A percentile compares a stretch with the other conserved stretches of the same genome.
Evolutionary conservation across 2,113 vertebrate species (phyloP).

Genomic region (Jaculus jaculus): DNA sequence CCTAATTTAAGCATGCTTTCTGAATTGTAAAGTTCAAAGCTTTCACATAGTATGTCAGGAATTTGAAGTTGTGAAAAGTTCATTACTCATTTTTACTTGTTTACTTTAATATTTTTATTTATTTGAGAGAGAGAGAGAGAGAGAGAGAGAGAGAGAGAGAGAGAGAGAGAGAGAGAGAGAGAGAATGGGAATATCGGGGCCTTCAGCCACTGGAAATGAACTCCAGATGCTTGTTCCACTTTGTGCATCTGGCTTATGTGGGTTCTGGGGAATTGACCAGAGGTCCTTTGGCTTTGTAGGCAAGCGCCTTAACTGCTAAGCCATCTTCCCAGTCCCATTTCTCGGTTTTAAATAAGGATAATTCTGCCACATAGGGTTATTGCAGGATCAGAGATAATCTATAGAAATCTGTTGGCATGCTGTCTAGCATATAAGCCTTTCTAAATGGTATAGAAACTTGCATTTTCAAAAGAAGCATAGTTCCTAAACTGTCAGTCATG

Average conservation of each 20-base stretch:
- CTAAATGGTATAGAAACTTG: not conserved
- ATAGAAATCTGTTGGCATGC: constrained; percentile 31
- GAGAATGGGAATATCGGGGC: too few relatives aligned
- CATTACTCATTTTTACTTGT: constrained; percentile 20
- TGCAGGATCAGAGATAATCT: constrained; percentile 41
- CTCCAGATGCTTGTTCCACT: too few relatives aligned
- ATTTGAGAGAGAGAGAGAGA: too few relatives aligned
- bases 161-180: too few relatives aligned
- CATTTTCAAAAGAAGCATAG: not conserved
- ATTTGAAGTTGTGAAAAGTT: not conserved
- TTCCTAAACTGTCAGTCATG: constrained; percentile 36
- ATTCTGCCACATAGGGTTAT: constrained; percentile 8
- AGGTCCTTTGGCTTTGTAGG: too few relatives aligned
- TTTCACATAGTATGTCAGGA: not conserved
- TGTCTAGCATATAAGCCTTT: not conserved
- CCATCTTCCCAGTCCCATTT: not conserved
- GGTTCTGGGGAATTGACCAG: too few relatives aligned
- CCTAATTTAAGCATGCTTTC: not conserved
- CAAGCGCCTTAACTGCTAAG: too few relatives aligned
- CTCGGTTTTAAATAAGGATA: constrained; percentile 22
- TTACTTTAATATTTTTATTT: too few relatives aligned
- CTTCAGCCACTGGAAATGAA: too few relatives aligned
- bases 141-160: too few relatives aligned
- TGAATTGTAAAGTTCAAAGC: constrained; percentile 34
- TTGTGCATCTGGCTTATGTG: too few relatives aligned